These are phyloP conservation scores for Epinotia demarniana DNA, from an alignment of 2,888 invertebrate genomes.

Conservation along the genomic window DNA sequence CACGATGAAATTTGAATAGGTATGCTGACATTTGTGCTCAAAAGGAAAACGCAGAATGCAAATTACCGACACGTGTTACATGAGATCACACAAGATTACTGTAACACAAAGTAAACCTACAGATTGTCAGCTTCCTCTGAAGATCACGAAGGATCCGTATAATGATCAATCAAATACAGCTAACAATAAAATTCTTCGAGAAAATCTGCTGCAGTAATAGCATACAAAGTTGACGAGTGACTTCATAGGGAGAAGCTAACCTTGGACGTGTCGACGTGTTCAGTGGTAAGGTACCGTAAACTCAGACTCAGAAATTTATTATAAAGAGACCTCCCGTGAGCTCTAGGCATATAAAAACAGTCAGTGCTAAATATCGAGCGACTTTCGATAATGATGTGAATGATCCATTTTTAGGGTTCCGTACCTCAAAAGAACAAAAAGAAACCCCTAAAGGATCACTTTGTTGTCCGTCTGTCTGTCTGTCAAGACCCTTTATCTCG, in stretches of 20 bases:
- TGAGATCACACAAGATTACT: slow-evolving; percentile 19
- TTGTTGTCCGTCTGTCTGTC: too few species aligned
- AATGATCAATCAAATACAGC: slow-evolving; percentile 37
- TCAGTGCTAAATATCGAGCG: too few species aligned
- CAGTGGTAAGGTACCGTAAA: too few species aligned
- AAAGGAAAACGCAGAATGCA: neutral
- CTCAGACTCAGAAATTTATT: too few species aligned
- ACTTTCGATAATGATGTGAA: too few species aligned
- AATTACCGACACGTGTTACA: neutral
- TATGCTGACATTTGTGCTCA: neutral
- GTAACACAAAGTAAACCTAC: slow-evolving; percentile 29
- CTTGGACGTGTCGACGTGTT: neutral
- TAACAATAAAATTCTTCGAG: slow-evolving; percentile 36
- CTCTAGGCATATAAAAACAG: too few species aligned
- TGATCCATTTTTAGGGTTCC: too few species aligned
- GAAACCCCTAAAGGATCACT: too few species aligned
- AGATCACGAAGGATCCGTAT: slow-evolving; percentile 12
- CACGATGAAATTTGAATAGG: too few species aligned
- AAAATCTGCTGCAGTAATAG: neutral
- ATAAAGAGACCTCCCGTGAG: too few species aligned
- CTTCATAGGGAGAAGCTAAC: slow-evolving; percentile 3
- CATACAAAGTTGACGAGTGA: slow-evolving; percentile 31
- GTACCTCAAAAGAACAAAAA: too few species aligned
- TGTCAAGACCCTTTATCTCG: too few species aligned
- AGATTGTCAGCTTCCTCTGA: slow-evolving; percentile 30